These are phyloP conservation scores for Trachelus stipa DNA, from an alignment of 2,888 invertebrate genomes.

Conservation along the genomic window DNA sequence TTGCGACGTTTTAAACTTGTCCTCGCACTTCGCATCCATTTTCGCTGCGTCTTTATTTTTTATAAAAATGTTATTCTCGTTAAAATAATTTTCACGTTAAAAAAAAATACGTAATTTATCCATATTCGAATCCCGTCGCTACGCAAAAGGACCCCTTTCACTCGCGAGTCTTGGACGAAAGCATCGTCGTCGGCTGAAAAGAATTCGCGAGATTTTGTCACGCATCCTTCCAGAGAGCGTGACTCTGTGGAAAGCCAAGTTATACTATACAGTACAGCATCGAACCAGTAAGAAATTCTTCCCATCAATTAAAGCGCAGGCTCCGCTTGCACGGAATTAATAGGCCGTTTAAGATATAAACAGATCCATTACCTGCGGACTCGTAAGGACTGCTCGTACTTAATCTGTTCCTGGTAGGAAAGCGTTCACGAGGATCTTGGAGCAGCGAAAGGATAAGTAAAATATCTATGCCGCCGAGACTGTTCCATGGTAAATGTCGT, in stretches of 20 bases:
- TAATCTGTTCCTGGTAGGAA: slow-evolving; percentile 7
- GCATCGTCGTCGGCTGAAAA: slow-evolving; percentile 12
- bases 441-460: slow-evolving; percentile 1
- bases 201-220: slow-evolving; percentile 6
- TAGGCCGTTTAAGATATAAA: slow-evolving; percentile 25
- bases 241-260: background rate
- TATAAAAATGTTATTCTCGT: background rate
- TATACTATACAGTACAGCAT: background rate
- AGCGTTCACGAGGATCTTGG: slow-evolving; percentile 1
- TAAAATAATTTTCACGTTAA: too few relatives aligned
- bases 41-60: background rate
- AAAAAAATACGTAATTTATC: background rate
- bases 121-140: slow-evolving; percentile 6
- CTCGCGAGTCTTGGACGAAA: slow-evolving; percentile 36
- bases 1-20: background rate
- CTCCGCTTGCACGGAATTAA: slow-evolving; percentile 19
- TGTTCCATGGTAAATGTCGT: slow-evolving; percentile 7
- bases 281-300: background rate
- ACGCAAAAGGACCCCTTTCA: slow-evolving; percentile 40
- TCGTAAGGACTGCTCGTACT: slow-evolving; percentile 3
- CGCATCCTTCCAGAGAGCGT: background rate
- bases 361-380: slow-evolving; percentile 18
- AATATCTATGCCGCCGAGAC: background rate
- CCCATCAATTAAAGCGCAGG: background rate
- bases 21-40: background rate